Evolutionary conservation across 1,140 invertebrate species (phyloP), one percentile per base, ranked within the genome.

Genomic region (Zaprionus africanus): DNA sequence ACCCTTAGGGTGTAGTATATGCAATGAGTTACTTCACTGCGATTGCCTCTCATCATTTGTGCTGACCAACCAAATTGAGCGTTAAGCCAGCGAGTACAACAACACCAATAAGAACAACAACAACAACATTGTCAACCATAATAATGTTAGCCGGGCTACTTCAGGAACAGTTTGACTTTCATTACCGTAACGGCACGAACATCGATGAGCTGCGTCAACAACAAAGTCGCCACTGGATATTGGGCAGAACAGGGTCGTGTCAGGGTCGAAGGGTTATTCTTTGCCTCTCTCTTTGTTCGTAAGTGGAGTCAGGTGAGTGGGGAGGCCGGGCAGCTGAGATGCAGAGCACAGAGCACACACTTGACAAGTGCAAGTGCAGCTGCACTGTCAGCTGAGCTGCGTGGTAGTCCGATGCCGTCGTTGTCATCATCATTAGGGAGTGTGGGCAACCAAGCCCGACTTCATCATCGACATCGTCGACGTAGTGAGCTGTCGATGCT

Each of bases 161-260:
- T 56, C 65, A 57, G 46, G 28, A 51, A 56, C 28, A 67, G 62
- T 80, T 84, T 82, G 70, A 80, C 70, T 79, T 79, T 77, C 80
- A 82, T 82, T 82, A 82, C 41, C 64, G 72, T 65, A 71, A 63
- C 41, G 62, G 54, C 53, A 36, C 57, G n/a, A 57, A 31, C 79
- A 61, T 68, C 60, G 68, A 64, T 56, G 77, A 68, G 59, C 61
- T 54, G 62, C 73, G 53, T 61, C 72, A 76, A 76, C 65, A 76
- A 62, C 22, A 51, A 51, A 51, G 46, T 12, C 11, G 46, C 19
- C 46, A 22, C 11, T 5, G 46, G 46, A 11, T 19, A 49, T 19
- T 49, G 38, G 38, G n/a, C 38, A 41, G 41, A 3, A 3, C 5
- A 34, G 31, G 31, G 31, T 34, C 31, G 9, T 34, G 17, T 67